Evolutionary conservation across 2,113 vertebrate genomes (phyloP).

Genomic region (Hemichromis elongatus): DNA sequence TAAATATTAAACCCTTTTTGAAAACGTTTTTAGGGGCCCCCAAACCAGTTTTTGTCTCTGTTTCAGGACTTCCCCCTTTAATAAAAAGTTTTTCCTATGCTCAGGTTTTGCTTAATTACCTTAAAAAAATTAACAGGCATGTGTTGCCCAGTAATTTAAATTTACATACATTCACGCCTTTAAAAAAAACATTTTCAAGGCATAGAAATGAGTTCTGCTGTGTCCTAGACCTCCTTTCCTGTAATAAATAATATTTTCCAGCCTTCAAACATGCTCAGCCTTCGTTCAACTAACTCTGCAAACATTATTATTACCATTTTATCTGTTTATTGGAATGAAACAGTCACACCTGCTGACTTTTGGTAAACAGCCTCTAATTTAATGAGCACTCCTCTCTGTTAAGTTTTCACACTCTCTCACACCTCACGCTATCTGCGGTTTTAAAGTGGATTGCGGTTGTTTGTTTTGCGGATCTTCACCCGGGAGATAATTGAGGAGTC

Average conservation of each 20-base stretch:
- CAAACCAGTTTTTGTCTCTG: background rate
- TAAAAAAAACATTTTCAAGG: background rate
- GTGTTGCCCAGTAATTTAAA: background rate
- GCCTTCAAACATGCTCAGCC: background rate
- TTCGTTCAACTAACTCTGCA: background rate
- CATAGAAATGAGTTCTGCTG: background rate
- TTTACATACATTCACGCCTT: background rate
- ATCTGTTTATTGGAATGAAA: background rate
- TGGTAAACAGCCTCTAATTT: slow-evolving; percentile 20
- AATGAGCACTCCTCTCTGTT: background rate
- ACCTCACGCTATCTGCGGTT: slow-evolving; percentile 53
- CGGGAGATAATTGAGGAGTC: background rate
- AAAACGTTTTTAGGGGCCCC: background rate
- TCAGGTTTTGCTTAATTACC: background rate
- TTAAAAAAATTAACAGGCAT: no score
- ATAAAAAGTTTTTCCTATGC: background rate
- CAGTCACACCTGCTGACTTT: background rate
- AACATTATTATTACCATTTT: background rate
- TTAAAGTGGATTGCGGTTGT: slow-evolving; percentile 6
- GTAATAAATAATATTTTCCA: background rate
- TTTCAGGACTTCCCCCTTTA: background rate
- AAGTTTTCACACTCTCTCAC: background rate
- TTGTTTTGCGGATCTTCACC: slow-evolving; percentile 11
- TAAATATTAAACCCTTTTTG: background rate
- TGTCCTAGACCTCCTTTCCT: background rate